These are phyloP conservation scores for Notechis scutatus DNA, from an alignment of 2,113 vertebrate species.

Conservation along the genomic window DNA sequence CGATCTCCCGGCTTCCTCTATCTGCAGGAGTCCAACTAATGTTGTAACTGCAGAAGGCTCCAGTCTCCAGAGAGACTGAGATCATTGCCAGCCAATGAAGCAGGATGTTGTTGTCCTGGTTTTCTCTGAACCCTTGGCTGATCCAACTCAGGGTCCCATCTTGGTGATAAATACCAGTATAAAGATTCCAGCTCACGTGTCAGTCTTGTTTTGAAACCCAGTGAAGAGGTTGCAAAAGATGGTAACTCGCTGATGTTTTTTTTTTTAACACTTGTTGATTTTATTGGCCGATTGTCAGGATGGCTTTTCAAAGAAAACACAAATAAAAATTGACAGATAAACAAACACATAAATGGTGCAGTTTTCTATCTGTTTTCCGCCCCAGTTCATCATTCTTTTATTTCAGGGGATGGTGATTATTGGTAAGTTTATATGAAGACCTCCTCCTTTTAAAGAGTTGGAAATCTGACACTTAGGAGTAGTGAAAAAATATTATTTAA, in stretches of 20 bases:
- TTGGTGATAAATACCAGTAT: neutral
- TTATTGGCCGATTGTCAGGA: neutral
- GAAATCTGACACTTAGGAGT: neutral
- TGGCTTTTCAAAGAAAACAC: neutral
- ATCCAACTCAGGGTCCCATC: neutral
- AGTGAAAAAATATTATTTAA: neutral
- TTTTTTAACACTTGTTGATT: neutral
- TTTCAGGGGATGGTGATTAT: neutral
- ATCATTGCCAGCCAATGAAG: neutral
- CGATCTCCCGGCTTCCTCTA: neutral
- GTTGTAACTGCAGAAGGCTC: conserved; percentile 23
- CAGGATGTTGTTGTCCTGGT: conserved; percentile 3
- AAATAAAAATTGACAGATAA: neutral
- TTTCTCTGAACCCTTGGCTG: conserved; percentile 23
- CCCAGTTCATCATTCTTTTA: neutral
- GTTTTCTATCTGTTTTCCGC: neutral
- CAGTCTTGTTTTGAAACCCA: neutral
- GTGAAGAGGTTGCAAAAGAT: neutral
- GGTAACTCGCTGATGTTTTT: neutral
- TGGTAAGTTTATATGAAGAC: neutral
- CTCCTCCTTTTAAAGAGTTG: neutral
- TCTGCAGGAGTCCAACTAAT: neutral
- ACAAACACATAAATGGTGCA: neutral
- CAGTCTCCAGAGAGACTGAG: conserved; percentile 12
- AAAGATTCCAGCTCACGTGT: neutral